Percentiles rank a stretch among this genome's conserved stretches.
These are phyloP conservation scores for Girardia tigrina DNA, from an alignment of 2,888 invertebrate genomes.

Conservation along the genomic window DNA sequence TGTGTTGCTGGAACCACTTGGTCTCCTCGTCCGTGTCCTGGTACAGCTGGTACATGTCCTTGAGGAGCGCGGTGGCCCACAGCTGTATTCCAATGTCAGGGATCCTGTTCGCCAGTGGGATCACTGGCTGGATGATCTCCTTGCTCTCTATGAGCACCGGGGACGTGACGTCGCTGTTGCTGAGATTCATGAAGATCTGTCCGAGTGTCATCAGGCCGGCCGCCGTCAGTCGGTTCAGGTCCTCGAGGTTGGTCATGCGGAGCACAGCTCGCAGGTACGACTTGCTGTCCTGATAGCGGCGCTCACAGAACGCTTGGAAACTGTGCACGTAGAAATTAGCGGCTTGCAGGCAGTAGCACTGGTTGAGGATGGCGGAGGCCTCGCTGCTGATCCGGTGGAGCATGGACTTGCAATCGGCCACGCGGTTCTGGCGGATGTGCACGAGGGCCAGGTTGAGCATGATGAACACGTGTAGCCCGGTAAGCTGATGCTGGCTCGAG, in stretches of 20 bases:
- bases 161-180: slow-evolving; percentile 61
- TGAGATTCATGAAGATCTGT: slow-evolving; percentile 82
- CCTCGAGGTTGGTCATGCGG: slow-evolving; percentile 95
- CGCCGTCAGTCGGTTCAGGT: slow-evolving; percentile 82
- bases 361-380: slow-evolving; percentile 15
- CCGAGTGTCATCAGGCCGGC: slow-evolving; percentile 86
- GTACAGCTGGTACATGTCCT: slow-evolving; percentile 53
- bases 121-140: slow-evolving; percentile 96
- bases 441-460: slow-evolving; percentile 90
- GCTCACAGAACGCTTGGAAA: slow-evolving; percentile 87
- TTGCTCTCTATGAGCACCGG: slow-evolving; percentile 62
- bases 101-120: slow-evolving; percentile 93
- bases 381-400: not conserved
- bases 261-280: slow-evolving; percentile 80
- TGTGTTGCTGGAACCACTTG: slow-evolving; percentile 30
- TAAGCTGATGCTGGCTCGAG: not conserved
- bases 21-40: slow-evolving; percentile 33
- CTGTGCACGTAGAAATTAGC: slow-evolving; percentile 91
- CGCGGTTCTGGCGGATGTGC: slow-evolving; percentile 74
- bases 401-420: slow-evolving; percentile 57
- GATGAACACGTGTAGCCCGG: slow-evolving; percentile 57
- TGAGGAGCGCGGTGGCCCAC: slow-evolving; percentile 90
- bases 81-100: slow-evolving; percentile 92
- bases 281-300: slow-evolving; percentile 91
- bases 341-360: slow-evolving; percentile 34